These are phyloP conservation scores for Channallabes apus DNA, from an alignment of 2,797 vertebrate genomes.

Conservation along the genomic window DNA sequence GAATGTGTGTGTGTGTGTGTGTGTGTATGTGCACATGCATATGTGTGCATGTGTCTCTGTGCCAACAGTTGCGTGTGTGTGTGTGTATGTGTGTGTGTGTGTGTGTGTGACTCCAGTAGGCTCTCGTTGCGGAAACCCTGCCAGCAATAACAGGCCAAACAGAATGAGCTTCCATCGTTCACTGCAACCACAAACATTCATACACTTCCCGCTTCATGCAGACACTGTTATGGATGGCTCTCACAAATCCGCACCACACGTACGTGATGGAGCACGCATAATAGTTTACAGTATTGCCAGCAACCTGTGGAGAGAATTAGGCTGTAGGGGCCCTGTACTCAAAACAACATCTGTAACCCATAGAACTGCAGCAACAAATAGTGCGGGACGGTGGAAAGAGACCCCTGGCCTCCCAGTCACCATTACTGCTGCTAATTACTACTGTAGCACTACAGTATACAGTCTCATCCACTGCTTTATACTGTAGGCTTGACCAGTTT, in stretches of 20 bases:
- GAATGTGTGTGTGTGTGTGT: constrained; percentile 73
- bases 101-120: constrained; percentile 30
- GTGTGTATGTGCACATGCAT: constrained; percentile 3
- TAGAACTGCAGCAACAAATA: constrained; percentile 51
- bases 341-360: constrained; percentile 61
- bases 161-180: constrained; percentile 80
- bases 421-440: constrained; percentile 21
- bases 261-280: constrained; percentile 72
- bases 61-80: constrained; percentile 36
- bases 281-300: constrained; percentile 75
- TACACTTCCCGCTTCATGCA: constrained; percentile 76
- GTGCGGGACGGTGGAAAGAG: constrained; percentile 20
- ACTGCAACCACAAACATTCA: constrained; percentile 79
- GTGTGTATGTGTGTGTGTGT: constrained; percentile 27
- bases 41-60: constrained; percentile 29
- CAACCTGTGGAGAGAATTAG: constrained; percentile 57
- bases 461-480: constrained; percentile 9
- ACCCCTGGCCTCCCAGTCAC: constrained; percentile 27
- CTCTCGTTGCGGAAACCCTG: constrained; percentile 60
- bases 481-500: constrained; percentile 4
- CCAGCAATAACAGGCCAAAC: constrained; percentile 87
- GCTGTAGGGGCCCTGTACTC: constrained; percentile 43
- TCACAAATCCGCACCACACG: constrained; percentile 76
- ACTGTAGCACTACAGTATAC: background rate
- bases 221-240: constrained; percentile 82